Conservation (phyloP, 2,113 vertebrate species). For the Tupaia tana region DNA sequence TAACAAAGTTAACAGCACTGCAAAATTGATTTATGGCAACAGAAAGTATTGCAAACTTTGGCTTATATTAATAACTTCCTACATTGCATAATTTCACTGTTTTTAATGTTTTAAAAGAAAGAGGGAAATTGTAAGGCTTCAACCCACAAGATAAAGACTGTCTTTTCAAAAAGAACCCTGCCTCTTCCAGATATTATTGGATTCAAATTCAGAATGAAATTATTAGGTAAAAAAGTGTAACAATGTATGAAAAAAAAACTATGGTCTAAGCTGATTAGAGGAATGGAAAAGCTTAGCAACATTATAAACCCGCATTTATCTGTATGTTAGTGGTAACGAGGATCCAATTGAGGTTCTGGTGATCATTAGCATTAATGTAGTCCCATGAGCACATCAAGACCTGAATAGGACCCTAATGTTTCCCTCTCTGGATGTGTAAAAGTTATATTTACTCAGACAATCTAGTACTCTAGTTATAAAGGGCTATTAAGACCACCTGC, state of each 20-base stretch:
- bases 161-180: neutral
- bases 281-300: conserved; percentile 26
- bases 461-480: conserved; percentile 48
- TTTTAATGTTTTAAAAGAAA: conserved; percentile 43
- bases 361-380: conserved; percentile 32
- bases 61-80: conserved; percentile 43
- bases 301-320: conserved; percentile 37
- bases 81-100: neutral
- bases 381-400: conserved; percentile 13
- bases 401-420: conserved; percentile 65
- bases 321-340: neutral
- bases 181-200: conserved; percentile 21
- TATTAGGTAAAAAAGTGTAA: conserved; percentile 39
- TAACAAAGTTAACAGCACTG: neutral
- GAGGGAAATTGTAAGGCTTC: conserved; percentile 28
- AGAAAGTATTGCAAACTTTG: neutral
- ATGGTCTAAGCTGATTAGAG: conserved; percentile 27
- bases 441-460: conserved; percentile 54
- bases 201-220: conserved; percentile 62
- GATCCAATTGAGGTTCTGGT: neutral
- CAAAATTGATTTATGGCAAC: conserved; percentile 16
- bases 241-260: neutral
- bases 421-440: conserved; percentile 52
- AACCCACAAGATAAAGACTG: neutral
- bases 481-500: conserved; percentile 67